Evolutionary conservation across 2,888 invertebrate genomes (phyloP), one percentile per base, ranked within the genome.

Genomic region (Drosophila suboccidentalis): DNA sequence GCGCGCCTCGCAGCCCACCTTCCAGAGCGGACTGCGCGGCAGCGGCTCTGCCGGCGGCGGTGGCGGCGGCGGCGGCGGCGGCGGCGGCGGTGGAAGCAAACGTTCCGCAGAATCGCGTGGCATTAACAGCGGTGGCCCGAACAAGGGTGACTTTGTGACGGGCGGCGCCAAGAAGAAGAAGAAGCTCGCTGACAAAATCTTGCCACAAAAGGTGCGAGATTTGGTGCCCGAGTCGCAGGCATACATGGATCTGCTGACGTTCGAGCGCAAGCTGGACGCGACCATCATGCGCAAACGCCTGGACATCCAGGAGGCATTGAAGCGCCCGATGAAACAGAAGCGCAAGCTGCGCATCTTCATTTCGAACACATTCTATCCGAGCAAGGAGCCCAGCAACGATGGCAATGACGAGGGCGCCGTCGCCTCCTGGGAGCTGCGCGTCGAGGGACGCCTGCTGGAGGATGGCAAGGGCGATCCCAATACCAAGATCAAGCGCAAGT

Each of bases 171-270:
- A 97, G 92, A 97, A 98, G 94, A 98, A 98, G 19, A 98, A 98
- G 94, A 98, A 98, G 88, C 94, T 99, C 78, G 97, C 98, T 1
- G 98, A 99, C 93, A 98, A 98, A 93, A 98, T 99, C 91, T 93
- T 99, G 80, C 98, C 98, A 29, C 98, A 98, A 93, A 98, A 98
- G 94, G 98, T 97, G 53, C 95, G 98, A 34, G 98, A 99, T 93
- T 94, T 99, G 87, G 99, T 99, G 58, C 99, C 99, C 0, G 99
- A 99, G 93, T 99, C 99, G 64, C 99, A 99, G 93, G 99, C 99
- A 0, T 99, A 99, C 93, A 99, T 99, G 99, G 99, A 99, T 93
- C 94, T 99, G 83, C 94, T 99, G 61, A 98, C 99, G 1, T 99
- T 99, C 93, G 99, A 99, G 93, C 95, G 99, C 71, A 99, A 99